Evolutionary conservation across 1,140 invertebrate genomes (phyloP), one percentile per base, ranked within the genome.

Genomic region (Drosophila mayri): DNA sequence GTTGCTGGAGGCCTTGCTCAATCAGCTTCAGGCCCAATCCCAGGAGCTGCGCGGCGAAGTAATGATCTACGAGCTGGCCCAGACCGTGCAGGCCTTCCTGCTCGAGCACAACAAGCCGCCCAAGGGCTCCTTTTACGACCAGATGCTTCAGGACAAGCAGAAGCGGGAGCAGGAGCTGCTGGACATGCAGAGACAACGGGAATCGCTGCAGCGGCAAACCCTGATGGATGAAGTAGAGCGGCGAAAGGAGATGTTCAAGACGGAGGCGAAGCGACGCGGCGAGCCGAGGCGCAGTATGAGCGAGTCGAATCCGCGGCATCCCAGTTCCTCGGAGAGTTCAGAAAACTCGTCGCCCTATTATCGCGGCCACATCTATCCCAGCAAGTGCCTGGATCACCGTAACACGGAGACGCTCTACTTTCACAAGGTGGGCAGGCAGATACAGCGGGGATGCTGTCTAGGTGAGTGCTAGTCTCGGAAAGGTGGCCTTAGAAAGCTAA

Each of bases 41-140:
- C 81, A 93, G 46, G 88, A 93, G 50, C 82, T 95, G 20, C 94
- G 94, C 49, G 97, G 97, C 14, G 95, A 96, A 93, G 96, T 96
- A 30, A 96, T 97, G 95, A 95, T 98, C 47, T 96, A 95, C 88
- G 95, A 97, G 68, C 87, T 98, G 18, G 94, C 95, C 16, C 95
- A 96, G 80, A 93, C 95, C 81, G 94, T 96, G 3, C 93, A 95
- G 90, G 94, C 76, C 1, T 97, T 95, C 92, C 93, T 98, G 4
- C 94, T 95, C 75, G 83, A 94, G 20, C 93, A 97, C 84, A 97
- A 97, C 84, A 96, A 95, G 86, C 96, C 96, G 20, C 94, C 94
- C 2, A 94, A 94, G 68, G 94, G 95, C 61, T 97, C 96, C 43
- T 97, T 97, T 92, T 97, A 97, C 91, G 97, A 97, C 70, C 95